Percentiles rank a stretch among this genome's conserved stretches.
Evolutionary conservation across 2,113 vertebrate species (phyloP).

Genomic region (Cygnus buccinator): DNA sequence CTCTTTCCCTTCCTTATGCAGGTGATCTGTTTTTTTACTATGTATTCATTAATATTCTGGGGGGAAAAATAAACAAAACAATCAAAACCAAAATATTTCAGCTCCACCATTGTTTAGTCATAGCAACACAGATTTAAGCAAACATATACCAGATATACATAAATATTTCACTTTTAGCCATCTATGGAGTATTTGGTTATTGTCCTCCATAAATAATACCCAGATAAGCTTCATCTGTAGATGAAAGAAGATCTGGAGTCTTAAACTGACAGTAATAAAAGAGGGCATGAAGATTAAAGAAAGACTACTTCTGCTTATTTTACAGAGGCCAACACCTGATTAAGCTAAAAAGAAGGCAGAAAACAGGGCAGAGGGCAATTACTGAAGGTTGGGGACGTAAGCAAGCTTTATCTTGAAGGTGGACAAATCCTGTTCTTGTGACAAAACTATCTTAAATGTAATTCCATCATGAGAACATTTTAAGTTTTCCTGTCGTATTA

Average conservation of each 20-base stretch:
- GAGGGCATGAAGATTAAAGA: not conserved
- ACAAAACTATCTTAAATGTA: not conserved
- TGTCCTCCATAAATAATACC: not conserved
- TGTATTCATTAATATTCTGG: not conserved
- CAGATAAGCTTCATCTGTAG: not conserved
- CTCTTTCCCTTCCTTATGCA: not conserved
- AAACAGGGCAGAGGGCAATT: not conserved
- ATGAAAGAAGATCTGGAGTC: not conserved
- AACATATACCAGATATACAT: not conserved
- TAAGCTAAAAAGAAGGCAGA: not conserved
- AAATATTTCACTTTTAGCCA: not conserved
- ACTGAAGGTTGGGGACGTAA: not conserved
- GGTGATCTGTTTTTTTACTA: not conserved
- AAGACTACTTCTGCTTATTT: not conserved
- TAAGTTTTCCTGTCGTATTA: not conserved
- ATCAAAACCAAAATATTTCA: not conserved
- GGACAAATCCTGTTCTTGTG: not conserved
- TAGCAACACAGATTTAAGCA: not conserved
- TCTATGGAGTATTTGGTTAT: not conserved
- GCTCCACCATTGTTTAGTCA: not conserved
- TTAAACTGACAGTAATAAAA: not conserved
- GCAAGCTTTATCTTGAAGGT: not conserved
- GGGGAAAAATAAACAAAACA: no score
- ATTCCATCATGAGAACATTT: not conserved
- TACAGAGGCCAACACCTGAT: not conserved